A percentile compares a stretch with the other conserved stretches of the same genome.
Conservation (phyloP, 2,797 vertebrate species). For the Thamnophis elegans region DNA sequence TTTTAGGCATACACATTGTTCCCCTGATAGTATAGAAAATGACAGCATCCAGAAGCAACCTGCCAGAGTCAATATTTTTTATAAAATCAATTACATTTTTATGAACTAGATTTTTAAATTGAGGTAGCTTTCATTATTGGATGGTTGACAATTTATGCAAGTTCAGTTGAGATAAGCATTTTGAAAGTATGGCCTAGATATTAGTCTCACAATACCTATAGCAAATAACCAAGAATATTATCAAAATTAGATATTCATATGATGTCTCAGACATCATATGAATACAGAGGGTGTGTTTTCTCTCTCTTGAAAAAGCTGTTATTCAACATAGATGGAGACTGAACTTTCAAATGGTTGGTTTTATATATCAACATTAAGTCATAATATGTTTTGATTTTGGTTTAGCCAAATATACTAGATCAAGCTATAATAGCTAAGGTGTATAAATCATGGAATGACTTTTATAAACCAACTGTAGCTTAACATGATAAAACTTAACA, state of each 20-base stretch:
- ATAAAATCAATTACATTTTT: slow-evolving; percentile 12
- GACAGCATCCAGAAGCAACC: slow-evolving; percentile 4
- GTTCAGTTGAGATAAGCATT: neutral
- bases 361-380: neutral
- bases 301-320: neutral
- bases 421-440: neutral
- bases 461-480: neutral
- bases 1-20: neutral
- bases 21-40: neutral
- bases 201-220: neutral
- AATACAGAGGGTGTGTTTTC: neutral
- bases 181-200: neutral
- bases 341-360: neutral
- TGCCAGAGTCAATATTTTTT: neutral
- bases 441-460: neutral
- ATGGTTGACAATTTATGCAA: neutral
- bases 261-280: neutral
- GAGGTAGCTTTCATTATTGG: neutral
- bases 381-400: neutral
- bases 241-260: neutral
- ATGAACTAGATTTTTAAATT: neutral
- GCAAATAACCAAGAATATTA: neutral
- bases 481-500: neutral
- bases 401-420: neutral
- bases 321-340: neutral